Percentiles rank a stretch among this genome's conserved stretches.
Conservation (phyloP, 2,113 vertebrate species). For the Leucopsar rothschildi region DNA sequence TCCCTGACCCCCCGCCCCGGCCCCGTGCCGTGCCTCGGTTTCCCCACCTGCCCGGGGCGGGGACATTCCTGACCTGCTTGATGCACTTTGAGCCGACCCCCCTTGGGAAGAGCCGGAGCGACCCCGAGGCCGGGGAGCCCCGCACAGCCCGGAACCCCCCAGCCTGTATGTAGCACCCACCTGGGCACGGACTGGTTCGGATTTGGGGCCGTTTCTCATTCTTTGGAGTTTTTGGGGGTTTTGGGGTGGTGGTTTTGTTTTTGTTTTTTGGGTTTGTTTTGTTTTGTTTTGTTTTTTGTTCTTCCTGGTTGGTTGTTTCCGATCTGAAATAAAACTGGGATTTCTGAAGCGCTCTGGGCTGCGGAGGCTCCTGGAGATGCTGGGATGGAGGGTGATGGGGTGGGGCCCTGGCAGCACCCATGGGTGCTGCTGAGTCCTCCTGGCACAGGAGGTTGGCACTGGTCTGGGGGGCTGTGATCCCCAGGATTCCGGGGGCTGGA, state of each 20-base stretch:
- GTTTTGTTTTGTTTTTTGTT: neutral
- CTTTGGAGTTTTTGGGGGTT: neutral
- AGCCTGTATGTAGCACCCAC: constrained; percentile 61
- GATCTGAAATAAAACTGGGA: constrained; percentile 55
- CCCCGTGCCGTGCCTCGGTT: neutral
- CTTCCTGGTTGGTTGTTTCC: neutral
- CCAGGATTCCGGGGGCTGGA: neutral
- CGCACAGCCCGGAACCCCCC: neutral
- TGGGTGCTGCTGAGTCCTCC: neutral
- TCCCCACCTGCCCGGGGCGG: neutral
- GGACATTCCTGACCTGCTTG: neutral
- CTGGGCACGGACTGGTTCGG: neutral
- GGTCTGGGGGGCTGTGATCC: accelerated
- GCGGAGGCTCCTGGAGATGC: neutral
- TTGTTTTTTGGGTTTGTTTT: too few relatives aligned
- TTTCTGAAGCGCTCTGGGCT: constrained; percentile 16
- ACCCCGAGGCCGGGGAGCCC: neutral
- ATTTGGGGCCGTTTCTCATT: neutral
- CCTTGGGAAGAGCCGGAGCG: neutral
- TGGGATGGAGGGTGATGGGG: neutral
- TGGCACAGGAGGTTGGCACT: neutral
- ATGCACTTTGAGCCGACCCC: constrained; percentile 26
- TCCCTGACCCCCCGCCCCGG: neutral
- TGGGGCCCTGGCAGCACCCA: neutral
- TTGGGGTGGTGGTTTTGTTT: neutral